Evolutionary conservation across 2,797 vertebrate genomes (phyloP).

Genomic region (Cirrhinus molitorella): DNA sequence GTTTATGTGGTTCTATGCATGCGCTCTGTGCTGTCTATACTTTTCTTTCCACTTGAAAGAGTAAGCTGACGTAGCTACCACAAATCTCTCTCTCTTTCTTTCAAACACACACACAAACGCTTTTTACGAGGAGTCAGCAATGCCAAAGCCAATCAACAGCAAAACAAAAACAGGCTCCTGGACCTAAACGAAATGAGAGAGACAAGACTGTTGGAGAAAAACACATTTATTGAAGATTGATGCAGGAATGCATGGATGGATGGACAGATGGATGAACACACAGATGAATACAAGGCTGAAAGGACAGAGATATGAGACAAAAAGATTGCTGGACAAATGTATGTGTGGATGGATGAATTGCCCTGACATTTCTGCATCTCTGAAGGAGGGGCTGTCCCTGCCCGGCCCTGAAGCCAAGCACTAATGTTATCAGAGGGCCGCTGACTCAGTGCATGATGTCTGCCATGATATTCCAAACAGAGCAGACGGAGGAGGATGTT

Average conservation of each 20-base stretch:
- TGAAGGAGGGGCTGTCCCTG: slow-evolving; percentile 16
- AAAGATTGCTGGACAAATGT: slow-evolving; percentile 24
- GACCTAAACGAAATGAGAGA: slow-evolving; percentile 47
- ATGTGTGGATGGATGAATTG: slow-evolving; percentile 34
- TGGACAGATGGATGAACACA: slow-evolving; percentile 31
- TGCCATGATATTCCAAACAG: slow-evolving; percentile 38
- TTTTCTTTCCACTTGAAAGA: slow-evolving; percentile 9
- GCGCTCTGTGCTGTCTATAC: not conserved
- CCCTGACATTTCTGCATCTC: slow-evolving; percentile 38
- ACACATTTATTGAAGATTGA: slow-evolving; percentile 43
- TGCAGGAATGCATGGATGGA: not conserved
- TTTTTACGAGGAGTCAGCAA: slow-evolving; percentile 57
- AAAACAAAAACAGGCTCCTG: slow-evolving; percentile 40
- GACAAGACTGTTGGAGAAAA: slow-evolving; percentile 3
- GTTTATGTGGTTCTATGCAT: not conserved
- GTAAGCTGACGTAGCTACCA: slow-evolving; percentile 48
- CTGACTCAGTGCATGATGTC: slow-evolving; percentile 36
- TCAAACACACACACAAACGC: not conserved
- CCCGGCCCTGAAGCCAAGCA: slow-evolving; percentile 35
- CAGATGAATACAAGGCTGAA: slow-evolving; percentile 37
- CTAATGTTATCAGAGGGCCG: slow-evolving; percentile 38
- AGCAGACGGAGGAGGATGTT: slow-evolving; percentile 28
- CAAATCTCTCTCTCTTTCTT: slow-evolving; percentile 43
- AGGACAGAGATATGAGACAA: slow-evolving; percentile 28
- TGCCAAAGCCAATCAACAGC: slow-evolving; percentile 56